These are phyloP conservation scores for Acleris emargana DNA, from an alignment of 2,888 invertebrate genomes.

Conservation along the genomic window DNA sequence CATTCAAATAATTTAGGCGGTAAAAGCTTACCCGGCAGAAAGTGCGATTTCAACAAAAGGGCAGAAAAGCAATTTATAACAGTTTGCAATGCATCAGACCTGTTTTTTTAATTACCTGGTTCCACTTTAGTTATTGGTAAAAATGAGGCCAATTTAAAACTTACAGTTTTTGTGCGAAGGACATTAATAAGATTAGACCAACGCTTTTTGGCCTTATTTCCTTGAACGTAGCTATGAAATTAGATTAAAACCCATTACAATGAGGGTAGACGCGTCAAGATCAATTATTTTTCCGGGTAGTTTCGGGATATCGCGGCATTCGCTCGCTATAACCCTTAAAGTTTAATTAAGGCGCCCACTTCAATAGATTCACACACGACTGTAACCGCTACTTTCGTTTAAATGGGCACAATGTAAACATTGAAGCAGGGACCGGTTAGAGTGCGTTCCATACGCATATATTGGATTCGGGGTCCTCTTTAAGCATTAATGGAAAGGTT, in stretches of 20 bases:
- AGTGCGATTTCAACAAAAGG: neutral
- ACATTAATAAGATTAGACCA: neutral
- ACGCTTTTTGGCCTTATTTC: neutral
- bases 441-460: constrained; percentile 38
- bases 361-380: constrained; percentile 25
- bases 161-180: constrained; percentile 1
- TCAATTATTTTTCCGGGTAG: constrained; percentile 29
- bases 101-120: too few species aligned
- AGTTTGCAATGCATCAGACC: too few species aligned
- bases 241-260: constrained; percentile 19
- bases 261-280: constrained; percentile 13
- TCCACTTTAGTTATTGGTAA: constrained; percentile 1
- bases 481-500: constrained; percentile 45
- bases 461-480: constrained; percentile 39
- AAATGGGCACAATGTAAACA: constrained; percentile 32
- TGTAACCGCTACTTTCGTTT: constrained; percentile 24
- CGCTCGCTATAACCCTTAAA: constrained; percentile 22
- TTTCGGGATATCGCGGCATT: constrained; percentile 14
- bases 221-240: constrained; percentile 6
- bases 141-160: neutral
- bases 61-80: too few species aligned
- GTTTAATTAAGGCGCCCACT: constrained; percentile 33
- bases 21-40: neutral
- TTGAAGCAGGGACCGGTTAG: constrained; percentile 32
- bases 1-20: neutral